Conservation (phyloP, 2,113 vertebrate genomes). For the Bubo scandiacus region DNA sequence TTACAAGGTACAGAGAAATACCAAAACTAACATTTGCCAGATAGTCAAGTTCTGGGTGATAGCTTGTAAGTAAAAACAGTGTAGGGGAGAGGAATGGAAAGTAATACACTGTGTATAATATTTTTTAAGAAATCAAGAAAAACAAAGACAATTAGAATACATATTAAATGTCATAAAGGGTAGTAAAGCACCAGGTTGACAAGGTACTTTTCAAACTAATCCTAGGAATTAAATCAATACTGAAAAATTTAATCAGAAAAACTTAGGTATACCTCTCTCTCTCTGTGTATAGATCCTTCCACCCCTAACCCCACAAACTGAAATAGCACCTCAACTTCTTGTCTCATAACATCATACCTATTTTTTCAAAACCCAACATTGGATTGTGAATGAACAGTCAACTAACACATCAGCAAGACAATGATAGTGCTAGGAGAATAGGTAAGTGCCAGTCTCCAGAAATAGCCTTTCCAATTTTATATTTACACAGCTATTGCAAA, state of each 20-base stretch:
- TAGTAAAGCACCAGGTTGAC: neutral
- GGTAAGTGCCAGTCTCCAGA: neutral
- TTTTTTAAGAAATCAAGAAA: neutral
- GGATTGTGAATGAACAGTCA: neutral
- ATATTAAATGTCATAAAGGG: neutral
- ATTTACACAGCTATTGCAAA: neutral
- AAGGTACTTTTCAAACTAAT: neutral
- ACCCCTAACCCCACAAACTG: neutral
- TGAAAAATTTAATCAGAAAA: neutral
- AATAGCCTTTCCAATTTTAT: neutral
- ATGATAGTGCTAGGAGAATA: neutral
- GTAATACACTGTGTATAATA: neutral
- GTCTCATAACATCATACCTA: neutral
- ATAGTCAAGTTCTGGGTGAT: neutral
- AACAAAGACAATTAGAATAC: neutral
- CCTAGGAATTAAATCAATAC: neutral
- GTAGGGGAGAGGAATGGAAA: neutral
- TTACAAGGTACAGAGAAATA: neutral
- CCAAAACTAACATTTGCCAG: neutral
- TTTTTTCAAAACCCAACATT: neutral
- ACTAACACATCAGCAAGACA: neutral
- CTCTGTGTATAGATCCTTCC: neutral
- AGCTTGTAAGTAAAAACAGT: neutral
- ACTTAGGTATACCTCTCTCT: accelerated
- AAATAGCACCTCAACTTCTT: neutral